Conservation (phyloP, 2,797 vertebrate species). For the Anguilla pacifica region DNA sequence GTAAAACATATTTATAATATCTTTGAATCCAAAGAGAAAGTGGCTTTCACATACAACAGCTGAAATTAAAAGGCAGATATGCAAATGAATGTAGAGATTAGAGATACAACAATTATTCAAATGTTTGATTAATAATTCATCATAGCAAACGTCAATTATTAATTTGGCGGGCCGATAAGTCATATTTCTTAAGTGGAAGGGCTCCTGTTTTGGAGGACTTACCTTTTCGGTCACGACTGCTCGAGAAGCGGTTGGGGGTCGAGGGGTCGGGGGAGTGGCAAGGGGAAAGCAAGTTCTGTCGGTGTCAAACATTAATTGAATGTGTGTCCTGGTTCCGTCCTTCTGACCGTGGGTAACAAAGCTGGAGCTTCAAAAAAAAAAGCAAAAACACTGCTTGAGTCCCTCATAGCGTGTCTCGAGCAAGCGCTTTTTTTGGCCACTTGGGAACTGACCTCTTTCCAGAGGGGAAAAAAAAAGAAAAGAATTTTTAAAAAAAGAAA, state of each 20-base stretch:
- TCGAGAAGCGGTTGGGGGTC: not conserved
- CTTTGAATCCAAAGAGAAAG: constrained; percentile 83
- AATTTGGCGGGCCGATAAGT: constrained; percentile 85
- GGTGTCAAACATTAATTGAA: constrained; percentile 59
- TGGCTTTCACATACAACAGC: constrained; percentile 78
- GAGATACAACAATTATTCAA: constrained; percentile 96
- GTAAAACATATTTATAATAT: constrained; percentile 61
- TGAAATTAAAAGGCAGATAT: constrained; percentile 86
- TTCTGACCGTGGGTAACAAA: constrained; percentile 40
- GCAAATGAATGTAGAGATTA: constrained; percentile 97
- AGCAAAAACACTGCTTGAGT: constrained; percentile 35
- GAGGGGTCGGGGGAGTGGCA: not conserved
- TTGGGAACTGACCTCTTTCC: constrained; percentile 56
- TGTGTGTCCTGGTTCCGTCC: constrained; percentile 44
- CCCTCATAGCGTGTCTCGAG: constrained; percentile 37
- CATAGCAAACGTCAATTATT: constrained; percentile 92
- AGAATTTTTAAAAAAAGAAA: not conserved
- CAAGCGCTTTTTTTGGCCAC: constrained; percentile 44
- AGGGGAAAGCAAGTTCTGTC: constrained; percentile 54
- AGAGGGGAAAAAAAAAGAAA: constrained; percentile 24
- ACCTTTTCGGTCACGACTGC: constrained; percentile 17
- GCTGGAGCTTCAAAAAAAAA: constrained; percentile 43
- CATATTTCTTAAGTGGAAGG: constrained; percentile 75
- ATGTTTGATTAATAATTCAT: constrained; percentile 96
- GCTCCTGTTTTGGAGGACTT: constrained; percentile 46